Conservation (phyloP, 1,140 invertebrate species). For the Magallana ariakensis region DNA sequence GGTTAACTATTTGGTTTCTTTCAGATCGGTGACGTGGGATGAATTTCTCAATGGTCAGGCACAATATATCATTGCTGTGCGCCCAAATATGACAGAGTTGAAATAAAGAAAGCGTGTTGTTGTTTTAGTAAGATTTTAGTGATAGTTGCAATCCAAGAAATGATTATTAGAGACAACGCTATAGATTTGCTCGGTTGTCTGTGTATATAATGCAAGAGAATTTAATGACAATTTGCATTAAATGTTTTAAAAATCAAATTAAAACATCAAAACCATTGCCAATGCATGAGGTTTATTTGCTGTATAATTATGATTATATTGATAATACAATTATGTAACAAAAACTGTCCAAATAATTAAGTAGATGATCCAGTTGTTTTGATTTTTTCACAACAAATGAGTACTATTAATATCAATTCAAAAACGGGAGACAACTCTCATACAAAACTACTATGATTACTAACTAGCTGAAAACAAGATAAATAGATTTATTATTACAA, state of each 20-base stretch:
- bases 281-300: conserved; percentile 19
- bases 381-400: conserved; percentile 18
- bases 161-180: too few species aligned
- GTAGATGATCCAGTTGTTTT: conserved; percentile 8
- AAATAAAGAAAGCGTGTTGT: neutral
- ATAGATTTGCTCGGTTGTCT: too few species aligned
- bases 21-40: neutral
- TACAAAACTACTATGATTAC: too few species aligned
- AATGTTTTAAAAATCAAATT: neutral
- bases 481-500: too few species aligned
- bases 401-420: conserved; percentile 19
- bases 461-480: too few species aligned
- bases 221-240: too few species aligned
- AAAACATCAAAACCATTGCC: neutral
- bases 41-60: neutral
- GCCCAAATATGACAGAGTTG: neutral
- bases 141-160: too few species aligned
- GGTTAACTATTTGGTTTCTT: neutral
- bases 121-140: too few species aligned
- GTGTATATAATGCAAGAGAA: too few species aligned
- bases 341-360: neutral
- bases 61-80: neutral
- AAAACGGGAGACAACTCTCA: neutral
- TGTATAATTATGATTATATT: neutral
- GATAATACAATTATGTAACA: neutral